Base-by-base conservation (phyloP, 2,888 invertebrate genomes). In the Strigamia maritima region DNA sequence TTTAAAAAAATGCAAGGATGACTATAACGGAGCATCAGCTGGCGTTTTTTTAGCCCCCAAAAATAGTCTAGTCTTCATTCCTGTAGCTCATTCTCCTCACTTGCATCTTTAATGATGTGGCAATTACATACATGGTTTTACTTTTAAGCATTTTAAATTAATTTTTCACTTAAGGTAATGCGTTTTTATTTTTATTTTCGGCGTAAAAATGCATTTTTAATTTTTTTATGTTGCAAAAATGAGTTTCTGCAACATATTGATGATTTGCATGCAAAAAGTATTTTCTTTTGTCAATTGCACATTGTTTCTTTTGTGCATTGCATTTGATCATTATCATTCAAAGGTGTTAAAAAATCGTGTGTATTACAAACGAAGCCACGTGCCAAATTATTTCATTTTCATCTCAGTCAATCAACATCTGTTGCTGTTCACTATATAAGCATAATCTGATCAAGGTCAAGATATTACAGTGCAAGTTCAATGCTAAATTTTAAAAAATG, bases 401-500 rank as follows among this genome's bases (percentile, higher is more conserved):
- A 54, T 8, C 44, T 44, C 44, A 16, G 44, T 70, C 24, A 26
- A 70, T 28, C 26, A 26, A 70, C 70, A 70, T 24, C 70, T 70
- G 70, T 70, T 19, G 22, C 35, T 35, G 35, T 35, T 35, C 35
- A 10, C 35, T 35, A 35, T 35, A 3, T 35, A 35, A 28, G 70
- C 28, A 28, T 70, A 70, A 70, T 70, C 70, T 70, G 70, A 70
- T 70, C 70, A 70, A 70, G 70, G 70, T 70, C 70, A 70, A 35
- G n/a, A 28, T n/a, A 70, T 70, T 16, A 26, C 70, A 70, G 28
- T 70, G 14, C 70, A 70, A 28, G 26, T 70, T 70, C 24, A 70
- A 35, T 35, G 35, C 8, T 10, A 35, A 35, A 35, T 35, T 35
- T n/a, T n/a, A n/a, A 35, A 35, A 35, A 31, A 31, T 31, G 31